These are phyloP conservation scores for Aramus guarauna DNA, from an alignment of 2,113 vertebrate species.

Conservation along the genomic window DNA sequence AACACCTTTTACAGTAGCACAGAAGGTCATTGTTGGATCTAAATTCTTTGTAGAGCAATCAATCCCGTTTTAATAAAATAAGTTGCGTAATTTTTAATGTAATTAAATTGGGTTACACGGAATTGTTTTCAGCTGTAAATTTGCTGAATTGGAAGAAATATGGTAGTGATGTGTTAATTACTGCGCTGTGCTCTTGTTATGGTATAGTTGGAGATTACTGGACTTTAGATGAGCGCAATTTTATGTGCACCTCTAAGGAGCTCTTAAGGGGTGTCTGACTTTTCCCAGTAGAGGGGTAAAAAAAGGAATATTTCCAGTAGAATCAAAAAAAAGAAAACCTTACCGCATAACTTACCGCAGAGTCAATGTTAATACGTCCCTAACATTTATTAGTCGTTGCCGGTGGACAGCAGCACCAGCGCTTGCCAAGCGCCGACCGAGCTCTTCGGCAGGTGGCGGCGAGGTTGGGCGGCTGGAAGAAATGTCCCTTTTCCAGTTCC, in stretches of 20 bases:
- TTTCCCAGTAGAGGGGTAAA: background rate
- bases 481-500: slow-evolving; percentile 25
- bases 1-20: slow-evolving; percentile 51
- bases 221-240: background rate
- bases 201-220: background rate
- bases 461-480: slow-evolving; percentile 65
- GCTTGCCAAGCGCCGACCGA: background rate
- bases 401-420: background rate
- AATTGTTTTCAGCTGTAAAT: slow-evolving; percentile 63
- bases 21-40: slow-evolving; percentile 42
- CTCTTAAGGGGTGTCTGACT: background rate
- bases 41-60: slow-evolving; percentile 56
- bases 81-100: slow-evolving; percentile 60
- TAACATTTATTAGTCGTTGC: background rate
- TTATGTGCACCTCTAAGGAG: background rate
- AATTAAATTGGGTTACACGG: slow-evolving; percentile 34
- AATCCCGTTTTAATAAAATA: slow-evolving; percentile 60
- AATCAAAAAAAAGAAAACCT: background rate
- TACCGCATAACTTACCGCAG: background rate
- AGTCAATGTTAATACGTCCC: background rate
- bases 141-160: slow-evolving; percentile 41
- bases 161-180: slow-evolving; percentile 45
- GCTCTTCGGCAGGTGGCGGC: slow-evolving; percentile 72
- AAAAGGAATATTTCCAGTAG: background rate
- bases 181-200: background rate